These are phyloP conservation scores for Drosophila mimica DNA, from an alignment of 2,888 invertebrate species.

Conservation along the genomic window DNA sequence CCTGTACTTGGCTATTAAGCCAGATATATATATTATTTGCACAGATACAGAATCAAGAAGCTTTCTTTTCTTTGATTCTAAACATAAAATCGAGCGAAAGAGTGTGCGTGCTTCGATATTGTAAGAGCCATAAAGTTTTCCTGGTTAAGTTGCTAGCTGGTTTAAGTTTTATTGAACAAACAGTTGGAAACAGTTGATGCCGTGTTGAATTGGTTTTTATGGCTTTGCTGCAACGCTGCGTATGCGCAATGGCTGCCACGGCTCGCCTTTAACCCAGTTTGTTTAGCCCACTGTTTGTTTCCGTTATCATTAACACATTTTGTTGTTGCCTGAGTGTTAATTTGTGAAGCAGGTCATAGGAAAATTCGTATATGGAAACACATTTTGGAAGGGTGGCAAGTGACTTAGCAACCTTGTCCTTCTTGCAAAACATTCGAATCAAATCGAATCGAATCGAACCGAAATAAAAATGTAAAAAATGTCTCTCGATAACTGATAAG, in stretches of 20 bases:
- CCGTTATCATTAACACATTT: slow-evolving; percentile 58
- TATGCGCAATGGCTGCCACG: slow-evolving; percentile 64
- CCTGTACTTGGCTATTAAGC: no score
- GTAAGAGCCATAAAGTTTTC: background rate
- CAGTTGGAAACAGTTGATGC: slow-evolving; percentile 48
- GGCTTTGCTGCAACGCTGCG: slow-evolving; percentile 64
- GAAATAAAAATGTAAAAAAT: slow-evolving; percentile 30
- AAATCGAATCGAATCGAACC: background rate
- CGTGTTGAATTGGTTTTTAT: slow-evolving; percentile 48
- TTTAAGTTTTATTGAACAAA: slow-evolving; percentile 73
- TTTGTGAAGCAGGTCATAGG: slow-evolving; percentile 13
- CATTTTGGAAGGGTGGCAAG: background rate
- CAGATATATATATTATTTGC: background rate
- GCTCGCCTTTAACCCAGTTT: slow-evolving; percentile 66
- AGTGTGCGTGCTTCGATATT: slow-evolving; percentile 34
- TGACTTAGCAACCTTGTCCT: slow-evolving; percentile 36
- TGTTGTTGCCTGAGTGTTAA: slow-evolving; percentile 35
- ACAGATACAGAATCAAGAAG: background rate
- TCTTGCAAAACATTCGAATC: slow-evolving; percentile 30
- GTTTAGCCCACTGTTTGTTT: slow-evolving; percentile 11
- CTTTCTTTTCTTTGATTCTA: background rate
- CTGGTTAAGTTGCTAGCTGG: slow-evolving; percentile 15
- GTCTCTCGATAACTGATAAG: slow-evolving; percentile 24
- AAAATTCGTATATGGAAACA: slow-evolving; percentile 1
- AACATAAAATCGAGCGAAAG: slow-evolving; percentile 9